These are phyloP conservation scores for Cladopsammia gracilis DNA, from an alignment of 64 coral and sea anemone species.

Conservation along the genomic window DNA sequence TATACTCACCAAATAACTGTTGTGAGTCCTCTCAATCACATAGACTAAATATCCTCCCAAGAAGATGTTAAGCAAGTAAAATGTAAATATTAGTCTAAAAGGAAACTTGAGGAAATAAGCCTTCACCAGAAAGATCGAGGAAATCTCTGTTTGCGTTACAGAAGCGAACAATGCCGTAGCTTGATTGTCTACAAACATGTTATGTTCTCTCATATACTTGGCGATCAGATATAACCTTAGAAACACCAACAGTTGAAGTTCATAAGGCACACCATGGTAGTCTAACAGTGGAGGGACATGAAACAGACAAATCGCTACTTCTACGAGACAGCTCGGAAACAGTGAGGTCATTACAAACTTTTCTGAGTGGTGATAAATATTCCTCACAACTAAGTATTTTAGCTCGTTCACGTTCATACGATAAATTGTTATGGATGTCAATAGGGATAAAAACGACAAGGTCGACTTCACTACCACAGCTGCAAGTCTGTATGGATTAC, in stretches of 20 bases:
- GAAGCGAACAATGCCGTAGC: conserved; percentile 87
- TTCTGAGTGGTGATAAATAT: conserved; percentile 87
- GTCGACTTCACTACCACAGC: conserved; percentile 59
- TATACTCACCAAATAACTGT: conserved; percentile 93
- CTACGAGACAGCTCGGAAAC: conserved; percentile 69
- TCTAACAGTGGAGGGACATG: conserved; percentile 87
- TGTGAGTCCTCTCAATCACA: conserved; percentile 83
- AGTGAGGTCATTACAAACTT: conserved; percentile 73
- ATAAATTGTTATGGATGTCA: conserved; percentile 84
- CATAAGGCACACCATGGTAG: conserved; percentile 74
- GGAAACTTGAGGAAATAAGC: conserved; percentile 94
- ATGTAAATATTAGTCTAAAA: conserved; percentile 88
- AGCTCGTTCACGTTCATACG: conserved; percentile 77
- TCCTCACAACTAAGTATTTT: conserved; percentile 78
- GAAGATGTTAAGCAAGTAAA: conserved; percentile 93
- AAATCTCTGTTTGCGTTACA: conserved; percentile 93
- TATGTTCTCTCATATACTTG: conserved; percentile 92
- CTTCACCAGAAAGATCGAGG: conserved; percentile 91
- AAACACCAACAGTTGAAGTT: conserved; percentile 89
- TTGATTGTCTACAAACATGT: conserved; percentile 87
- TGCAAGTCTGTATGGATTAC: conserved; percentile 52
- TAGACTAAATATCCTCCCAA: conserved; percentile 94
- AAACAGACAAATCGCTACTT: conserved; percentile 70
- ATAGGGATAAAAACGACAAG: conserved; percentile 72
- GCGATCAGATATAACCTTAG: conserved; percentile 88